Evolutionary conservation across 2,888 invertebrate species (phyloP).

Genomic region (Aproaerema taeniolella): DNA sequence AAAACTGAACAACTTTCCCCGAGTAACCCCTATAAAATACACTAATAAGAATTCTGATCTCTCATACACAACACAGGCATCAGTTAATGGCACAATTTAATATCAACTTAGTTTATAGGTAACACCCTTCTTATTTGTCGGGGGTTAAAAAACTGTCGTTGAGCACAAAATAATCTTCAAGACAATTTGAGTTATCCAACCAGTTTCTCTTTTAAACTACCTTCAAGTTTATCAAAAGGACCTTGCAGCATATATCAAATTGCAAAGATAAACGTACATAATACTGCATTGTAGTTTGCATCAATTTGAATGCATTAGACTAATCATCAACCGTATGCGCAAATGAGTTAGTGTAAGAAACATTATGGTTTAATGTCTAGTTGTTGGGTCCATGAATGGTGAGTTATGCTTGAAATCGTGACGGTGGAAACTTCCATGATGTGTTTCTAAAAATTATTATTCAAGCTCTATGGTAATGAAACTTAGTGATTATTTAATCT

Average conservation of each 20-base stretch:
- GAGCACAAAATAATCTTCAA: too few relatives aligned
- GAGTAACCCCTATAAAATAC: too few relatives aligned
- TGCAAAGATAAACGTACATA: slow-evolving; percentile 28
- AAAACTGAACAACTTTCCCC: too few relatives aligned
- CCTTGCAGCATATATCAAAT: slow-evolving; percentile 28
- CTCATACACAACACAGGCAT: too few relatives aligned
- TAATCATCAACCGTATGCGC: slow-evolving; percentile 8
- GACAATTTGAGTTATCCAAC: too few relatives aligned
- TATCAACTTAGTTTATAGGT: too few relatives aligned
- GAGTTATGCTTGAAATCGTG: slow-evolving; percentile 9
- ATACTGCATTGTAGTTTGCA: slow-evolving; percentile 29
- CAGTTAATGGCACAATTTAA: too few relatives aligned
- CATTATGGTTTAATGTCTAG: slow-evolving; percentile 10
- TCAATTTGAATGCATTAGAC: slow-evolving; percentile 37
- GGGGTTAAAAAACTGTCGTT: too few relatives aligned
- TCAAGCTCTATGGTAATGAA: neutral
- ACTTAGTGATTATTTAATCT: neutral
- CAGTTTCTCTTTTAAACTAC: neutral
- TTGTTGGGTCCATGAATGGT: slow-evolving; percentile 8
- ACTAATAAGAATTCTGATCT: too few relatives aligned
- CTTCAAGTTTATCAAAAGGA: slow-evolving; percentile 23
- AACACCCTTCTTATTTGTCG: too few relatives aligned
- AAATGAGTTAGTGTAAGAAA: slow-evolving; percentile 10
- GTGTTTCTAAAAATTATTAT: slow-evolving; percentile 7
- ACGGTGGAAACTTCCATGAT: slow-evolving; percentile 13